These are phyloP conservation scores for Phalera bucephala DNA, from an alignment of 2,888 invertebrate genomes.

Conservation along the genomic window DNA sequence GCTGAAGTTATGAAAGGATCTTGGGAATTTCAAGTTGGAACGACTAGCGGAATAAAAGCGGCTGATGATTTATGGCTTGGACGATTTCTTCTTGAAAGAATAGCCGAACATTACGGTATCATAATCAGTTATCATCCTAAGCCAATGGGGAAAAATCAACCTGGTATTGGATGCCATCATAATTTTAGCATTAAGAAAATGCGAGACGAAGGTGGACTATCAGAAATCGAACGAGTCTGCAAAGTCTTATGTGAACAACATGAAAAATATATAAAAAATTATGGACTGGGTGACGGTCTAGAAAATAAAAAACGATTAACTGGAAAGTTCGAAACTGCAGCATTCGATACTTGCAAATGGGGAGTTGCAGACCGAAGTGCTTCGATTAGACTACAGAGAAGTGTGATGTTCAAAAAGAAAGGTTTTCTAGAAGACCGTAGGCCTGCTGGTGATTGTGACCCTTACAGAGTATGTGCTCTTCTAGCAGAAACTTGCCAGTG, in stretches of 20 bases:
- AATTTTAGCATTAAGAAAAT: conserved; percentile 95
- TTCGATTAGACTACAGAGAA: conserved; percentile 96
- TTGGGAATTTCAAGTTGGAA: conserved; percentile 96
- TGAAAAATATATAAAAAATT: conserved; percentile 92
- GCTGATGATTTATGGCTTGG: conserved; percentile 95
- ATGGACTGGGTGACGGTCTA: conserved; percentile 93
- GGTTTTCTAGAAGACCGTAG: conserved; percentile 97
- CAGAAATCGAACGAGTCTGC: conserved; percentile 94
- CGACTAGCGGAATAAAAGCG: conserved; percentile 91
- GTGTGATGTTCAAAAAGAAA: conserved; percentile 91
- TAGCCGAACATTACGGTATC: conserved; percentile 93
- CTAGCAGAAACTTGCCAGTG: conserved; percentile 55
- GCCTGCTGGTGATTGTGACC: conserved; percentile 96
- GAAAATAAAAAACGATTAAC: conserved; percentile 97
- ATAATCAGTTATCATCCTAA: conserved; percentile 87
- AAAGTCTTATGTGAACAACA: conserved; percentile 82
- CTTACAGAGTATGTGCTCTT: conserved; percentile 85
- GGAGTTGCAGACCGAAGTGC: conserved; percentile 96
- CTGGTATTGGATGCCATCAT: conserved; percentile 93
- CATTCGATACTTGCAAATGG: conserved; percentile 93
- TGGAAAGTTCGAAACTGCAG: conserved; percentile 96
- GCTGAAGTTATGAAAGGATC: conserved; percentile 99
- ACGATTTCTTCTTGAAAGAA: conserved; percentile 90
- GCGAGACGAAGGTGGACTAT: conserved; percentile 88
- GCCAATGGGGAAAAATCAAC: conserved; percentile 92